Evolutionary conservation across 2,113 vertebrate species (phyloP).

Genomic region (Melospiza georgiana): DNA sequence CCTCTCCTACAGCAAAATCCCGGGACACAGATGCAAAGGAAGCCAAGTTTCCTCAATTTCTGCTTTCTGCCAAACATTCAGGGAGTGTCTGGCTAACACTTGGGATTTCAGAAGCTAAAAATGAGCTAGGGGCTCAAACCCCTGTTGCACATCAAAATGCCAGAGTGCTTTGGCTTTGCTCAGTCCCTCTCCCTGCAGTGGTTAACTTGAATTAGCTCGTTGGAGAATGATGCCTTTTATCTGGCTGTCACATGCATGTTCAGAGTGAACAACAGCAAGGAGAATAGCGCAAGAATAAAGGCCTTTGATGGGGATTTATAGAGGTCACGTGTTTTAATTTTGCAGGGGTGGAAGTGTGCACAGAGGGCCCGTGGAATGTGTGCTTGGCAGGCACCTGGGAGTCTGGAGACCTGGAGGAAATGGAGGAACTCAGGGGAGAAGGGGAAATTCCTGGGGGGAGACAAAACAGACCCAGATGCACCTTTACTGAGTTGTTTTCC

Average conservation of each 20-base stretch:
- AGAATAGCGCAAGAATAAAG: slow-evolving; percentile 39
- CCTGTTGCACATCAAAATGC: slow-evolving; percentile 6
- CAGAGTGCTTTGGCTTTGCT: slow-evolving; percentile 20
- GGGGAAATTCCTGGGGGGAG: not conserved
- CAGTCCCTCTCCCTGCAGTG: not conserved
- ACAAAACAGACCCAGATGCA: not conserved
- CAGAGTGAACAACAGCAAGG: slow-evolving; percentile 22
- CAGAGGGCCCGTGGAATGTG: not conserved
- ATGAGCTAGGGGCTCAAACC: not conserved
- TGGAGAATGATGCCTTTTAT: slow-evolving; percentile 43
- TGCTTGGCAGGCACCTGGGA: not conserved
- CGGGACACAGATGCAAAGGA: not conserved
- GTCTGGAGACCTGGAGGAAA: not conserved
- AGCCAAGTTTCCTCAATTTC: not conserved
- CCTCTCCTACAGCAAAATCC: not conserved
- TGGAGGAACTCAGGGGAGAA: not conserved
- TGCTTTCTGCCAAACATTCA: not conserved
- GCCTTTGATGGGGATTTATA: slow-evolving; percentile 48
- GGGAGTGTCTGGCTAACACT: not conserved
- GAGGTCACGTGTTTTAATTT: slow-evolving; percentile 40
- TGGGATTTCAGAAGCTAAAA: not conserved
- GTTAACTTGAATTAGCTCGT: slow-evolving; percentile 54
- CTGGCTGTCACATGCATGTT: slow-evolving; percentile 26
- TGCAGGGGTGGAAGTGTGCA: not conserved
- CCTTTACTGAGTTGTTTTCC: not conserved